A percentile compares a stretch with the other conserved stretches of the same genome.
Evolutionary conservation across 1,140 invertebrate genomes (phyloP).

Genomic region (Drosophila serrata): DNA sequence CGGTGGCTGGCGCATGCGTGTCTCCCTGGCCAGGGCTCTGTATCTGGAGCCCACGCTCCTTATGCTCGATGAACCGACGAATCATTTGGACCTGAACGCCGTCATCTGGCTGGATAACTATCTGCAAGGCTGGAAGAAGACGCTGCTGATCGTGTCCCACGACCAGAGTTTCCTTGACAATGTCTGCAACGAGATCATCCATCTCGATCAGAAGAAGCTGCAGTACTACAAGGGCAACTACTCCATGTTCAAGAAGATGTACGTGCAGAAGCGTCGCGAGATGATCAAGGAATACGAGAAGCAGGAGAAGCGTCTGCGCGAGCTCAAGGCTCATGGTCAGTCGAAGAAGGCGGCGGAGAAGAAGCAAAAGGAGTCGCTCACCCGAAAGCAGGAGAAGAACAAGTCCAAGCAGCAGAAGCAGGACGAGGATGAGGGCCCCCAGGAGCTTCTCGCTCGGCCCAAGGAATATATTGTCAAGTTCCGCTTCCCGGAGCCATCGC

Average conservation of each 20-base stretch:
- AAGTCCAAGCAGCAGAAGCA: slow-evolving; percentile 92
- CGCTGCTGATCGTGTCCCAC: slow-evolving; percentile 98
- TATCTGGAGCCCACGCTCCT: slow-evolving; percentile 97
- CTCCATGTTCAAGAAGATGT: slow-evolving; percentile 99
- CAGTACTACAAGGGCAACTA: slow-evolving; percentile 99
- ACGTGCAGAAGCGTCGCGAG: slow-evolving; percentile 97
- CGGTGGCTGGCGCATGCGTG: slow-evolving; percentile 99
- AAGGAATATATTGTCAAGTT: slow-evolving; percentile 99
- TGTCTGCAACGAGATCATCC: slow-evolving; percentile 99
- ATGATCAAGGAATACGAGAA: slow-evolving; percentile 99
- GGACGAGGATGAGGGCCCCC: slow-evolving; percentile 94
- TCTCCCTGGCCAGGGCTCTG: slow-evolving; percentile 95
- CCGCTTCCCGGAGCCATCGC: slow-evolving; percentile 97
- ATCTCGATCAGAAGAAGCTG: slow-evolving; percentile 97
- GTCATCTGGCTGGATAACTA: slow-evolving; percentile 99
- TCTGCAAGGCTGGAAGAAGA: slow-evolving; percentile 99
- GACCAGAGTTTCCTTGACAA: slow-evolving; percentile 99
- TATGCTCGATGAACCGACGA: slow-evolving; percentile 98
- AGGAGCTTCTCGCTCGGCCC: slow-evolving; percentile 94
- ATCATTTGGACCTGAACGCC: slow-evolving; percentile 98
- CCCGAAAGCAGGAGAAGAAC: slow-evolving; percentile 97
- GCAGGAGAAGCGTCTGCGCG: slow-evolving; percentile 97
- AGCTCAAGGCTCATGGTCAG: slow-evolving; percentile 97
- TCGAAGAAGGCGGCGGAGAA: slow-evolving; percentile 98
- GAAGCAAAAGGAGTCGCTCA: slow-evolving; percentile 96